Evolutionary conservation across 1,140 invertebrate genomes (phyloP).

Genomic region (Drosophila nebulosa): DNA sequence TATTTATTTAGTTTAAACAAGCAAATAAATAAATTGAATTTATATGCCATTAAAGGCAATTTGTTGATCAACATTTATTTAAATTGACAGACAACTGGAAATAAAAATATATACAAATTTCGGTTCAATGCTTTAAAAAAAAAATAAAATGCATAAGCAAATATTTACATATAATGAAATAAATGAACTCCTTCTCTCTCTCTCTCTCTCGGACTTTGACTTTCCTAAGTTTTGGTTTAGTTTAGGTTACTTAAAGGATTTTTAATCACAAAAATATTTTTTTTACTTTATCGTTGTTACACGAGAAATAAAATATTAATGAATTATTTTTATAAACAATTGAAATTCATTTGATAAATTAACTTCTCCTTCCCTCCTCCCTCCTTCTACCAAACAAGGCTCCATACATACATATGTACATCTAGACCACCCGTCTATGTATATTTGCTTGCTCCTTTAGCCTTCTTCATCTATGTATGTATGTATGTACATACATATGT

Average conservation of each 20-base stretch:
- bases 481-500: no score
- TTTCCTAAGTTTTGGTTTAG: no score
- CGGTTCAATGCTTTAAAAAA: slow-evolving; percentile 9
- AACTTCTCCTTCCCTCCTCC: no score
- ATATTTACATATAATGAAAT: background rate
- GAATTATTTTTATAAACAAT: background rate
- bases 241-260: no score
- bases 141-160: background rate
- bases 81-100: background rate
- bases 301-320: background rate
- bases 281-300: no score
- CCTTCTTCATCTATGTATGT: no score
- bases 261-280: no score
- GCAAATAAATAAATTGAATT: background rate
- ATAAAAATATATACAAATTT: background rate
- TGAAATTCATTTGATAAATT: background rate
- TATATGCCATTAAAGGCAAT: background rate
- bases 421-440: no score
- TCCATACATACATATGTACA: no score
- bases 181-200: no score
- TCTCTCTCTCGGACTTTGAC: no score
- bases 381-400: background rate
- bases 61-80: background rate
- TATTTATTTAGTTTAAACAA: background rate
- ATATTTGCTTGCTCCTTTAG: background rate